Evolutionary conservation across 2,797 vertebrate species (phyloP).

Genomic region (Urocyon cinereoargenteus): DNA sequence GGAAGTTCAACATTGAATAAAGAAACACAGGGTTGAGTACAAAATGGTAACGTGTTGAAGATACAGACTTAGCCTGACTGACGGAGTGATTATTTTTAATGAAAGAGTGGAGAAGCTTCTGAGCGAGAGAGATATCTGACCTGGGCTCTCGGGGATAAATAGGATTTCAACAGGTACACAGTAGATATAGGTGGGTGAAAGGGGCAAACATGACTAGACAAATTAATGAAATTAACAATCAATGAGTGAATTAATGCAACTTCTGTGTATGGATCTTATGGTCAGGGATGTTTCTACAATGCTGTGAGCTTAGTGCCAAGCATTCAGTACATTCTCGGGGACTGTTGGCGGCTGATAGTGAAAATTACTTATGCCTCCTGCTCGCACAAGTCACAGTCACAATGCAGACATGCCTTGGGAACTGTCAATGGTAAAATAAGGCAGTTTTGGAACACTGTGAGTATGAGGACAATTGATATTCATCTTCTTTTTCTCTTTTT

Average conservation of each 20-base stretch:
- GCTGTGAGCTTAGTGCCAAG: background rate
- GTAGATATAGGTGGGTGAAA: background rate
- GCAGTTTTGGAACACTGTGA: background rate
- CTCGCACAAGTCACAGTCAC: background rate
- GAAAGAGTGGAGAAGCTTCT: constrained; percentile 1
- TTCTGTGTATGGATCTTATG: background rate
- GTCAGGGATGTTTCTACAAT: background rate
- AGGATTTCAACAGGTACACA: background rate
- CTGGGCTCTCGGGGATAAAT: background rate
- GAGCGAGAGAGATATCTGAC: background rate
- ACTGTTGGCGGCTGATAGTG: background rate
- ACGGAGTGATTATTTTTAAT: background rate
- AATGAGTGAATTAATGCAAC: background rate
- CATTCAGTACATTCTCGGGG: background rate
- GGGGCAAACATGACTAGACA: background rate
- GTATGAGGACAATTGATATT: constrained; percentile 8
- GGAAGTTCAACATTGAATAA: constrained; percentile 11
- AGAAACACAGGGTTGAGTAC: background rate
- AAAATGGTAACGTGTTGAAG: constrained; percentile 16
- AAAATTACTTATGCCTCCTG: background rate
- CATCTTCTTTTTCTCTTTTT: background rate
- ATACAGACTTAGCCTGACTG: constrained; percentile 11
- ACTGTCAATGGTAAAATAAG: constrained; percentile 38
- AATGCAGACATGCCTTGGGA: background rate
- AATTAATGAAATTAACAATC: background rate